Evolutionary conservation across 2,888 invertebrate species (phyloP).

Genomic region (Cartodere bifasciata): DNA sequence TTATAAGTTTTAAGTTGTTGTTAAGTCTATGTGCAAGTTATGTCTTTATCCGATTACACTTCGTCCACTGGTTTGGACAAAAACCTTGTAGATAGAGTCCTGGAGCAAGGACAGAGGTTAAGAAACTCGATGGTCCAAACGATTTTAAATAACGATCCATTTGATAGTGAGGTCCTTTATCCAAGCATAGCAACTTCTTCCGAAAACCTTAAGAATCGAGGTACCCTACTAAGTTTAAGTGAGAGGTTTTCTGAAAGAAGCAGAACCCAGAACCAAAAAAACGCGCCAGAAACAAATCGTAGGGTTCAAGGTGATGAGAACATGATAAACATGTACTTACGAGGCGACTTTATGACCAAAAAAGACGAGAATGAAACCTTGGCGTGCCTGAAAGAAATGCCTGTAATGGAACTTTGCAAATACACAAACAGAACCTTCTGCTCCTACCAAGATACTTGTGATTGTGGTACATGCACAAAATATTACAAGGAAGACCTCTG

Average conservation of each 20-base stretch:
- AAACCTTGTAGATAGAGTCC: slow-evolving; percentile 22
- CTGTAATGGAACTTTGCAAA: slow-evolving; percentile 29
- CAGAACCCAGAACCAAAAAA: neutral
- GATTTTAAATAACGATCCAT: slow-evolving; percentile 32
- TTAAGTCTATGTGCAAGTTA: too few species aligned
- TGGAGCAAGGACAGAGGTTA: slow-evolving; percentile 29
- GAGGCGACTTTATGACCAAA: slow-evolving; percentile 32
- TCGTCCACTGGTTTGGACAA: too few species aligned
- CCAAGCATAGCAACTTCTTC: slow-evolving; percentile 13
- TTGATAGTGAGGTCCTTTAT: slow-evolving; percentile 22
- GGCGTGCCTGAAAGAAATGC: slow-evolving; percentile 32
- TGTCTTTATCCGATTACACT: too few species aligned
- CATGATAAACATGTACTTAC: slow-evolving; percentile 27
- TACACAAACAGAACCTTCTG: slow-evolving; percentile 23
- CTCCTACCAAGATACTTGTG: slow-evolving; percentile 19
- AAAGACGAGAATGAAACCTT: slow-evolving; percentile 33
- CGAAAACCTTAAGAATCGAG: neutral
- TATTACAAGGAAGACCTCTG: slow-evolving; percentile 23
- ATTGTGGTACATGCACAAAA: slow-evolving; percentile 27
- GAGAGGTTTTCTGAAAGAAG: neutral
- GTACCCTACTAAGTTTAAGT: neutral
- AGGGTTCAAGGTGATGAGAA: slow-evolving; percentile 13
- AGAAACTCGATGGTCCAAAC: slow-evolving; percentile 33
- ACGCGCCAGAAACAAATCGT: neutral
- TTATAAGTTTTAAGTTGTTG: too few species aligned